Conservation (phyloP, 2,888 invertebrate species). For the Dorcus hopei region DNA sequence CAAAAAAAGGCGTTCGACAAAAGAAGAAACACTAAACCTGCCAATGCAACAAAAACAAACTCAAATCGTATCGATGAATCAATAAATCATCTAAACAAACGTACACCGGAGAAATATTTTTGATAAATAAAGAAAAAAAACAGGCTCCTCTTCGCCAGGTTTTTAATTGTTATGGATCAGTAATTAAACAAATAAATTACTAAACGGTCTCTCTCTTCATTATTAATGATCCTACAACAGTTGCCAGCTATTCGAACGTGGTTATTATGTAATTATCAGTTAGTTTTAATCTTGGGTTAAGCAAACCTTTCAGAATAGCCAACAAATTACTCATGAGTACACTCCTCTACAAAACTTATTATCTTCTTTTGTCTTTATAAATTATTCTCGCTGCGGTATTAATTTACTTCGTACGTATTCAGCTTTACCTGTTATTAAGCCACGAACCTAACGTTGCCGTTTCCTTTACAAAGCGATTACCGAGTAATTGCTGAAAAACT, state of each 20-base stretch:
- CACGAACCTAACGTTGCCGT: conserved; percentile 7
- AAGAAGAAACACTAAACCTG: conserved; percentile 18
- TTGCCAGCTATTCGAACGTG: conserved; percentile 47
- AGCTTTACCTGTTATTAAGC: conserved; percentile 10
- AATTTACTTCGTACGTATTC: conserved; percentile 5
- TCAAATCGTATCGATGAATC: conserved; percentile 19
- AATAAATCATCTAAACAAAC: conserved; percentile 22
- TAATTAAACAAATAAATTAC: conserved; percentile 54
- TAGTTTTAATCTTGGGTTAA: conserved; percentile 54
- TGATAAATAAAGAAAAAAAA: conserved; percentile 23
- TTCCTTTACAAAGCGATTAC: conserved; percentile 12
- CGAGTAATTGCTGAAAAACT: conserved; percentile 7
- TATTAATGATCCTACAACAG: conserved; percentile 51
- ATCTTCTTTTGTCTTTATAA: conserved; percentile 29
- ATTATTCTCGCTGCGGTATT: conserved; percentile 18
- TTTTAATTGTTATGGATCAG: conserved; percentile 51
- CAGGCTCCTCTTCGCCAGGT: conserved; percentile 31
- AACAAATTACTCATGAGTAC: conserved; percentile 49
- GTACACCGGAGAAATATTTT: conserved; percentile 16
- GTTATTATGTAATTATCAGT: conserved; percentile 56
- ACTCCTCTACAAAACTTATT: conserved; percentile 33
- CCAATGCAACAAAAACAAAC: conserved; percentile 12
- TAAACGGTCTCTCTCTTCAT: conserved; percentile 48
- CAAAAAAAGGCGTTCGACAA: conserved; percentile 14
- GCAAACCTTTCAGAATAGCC: conserved; percentile 53